Base-by-base conservation (phyloP, 2,113 vertebrate species). In the Tiliqua scincoides region DNA sequence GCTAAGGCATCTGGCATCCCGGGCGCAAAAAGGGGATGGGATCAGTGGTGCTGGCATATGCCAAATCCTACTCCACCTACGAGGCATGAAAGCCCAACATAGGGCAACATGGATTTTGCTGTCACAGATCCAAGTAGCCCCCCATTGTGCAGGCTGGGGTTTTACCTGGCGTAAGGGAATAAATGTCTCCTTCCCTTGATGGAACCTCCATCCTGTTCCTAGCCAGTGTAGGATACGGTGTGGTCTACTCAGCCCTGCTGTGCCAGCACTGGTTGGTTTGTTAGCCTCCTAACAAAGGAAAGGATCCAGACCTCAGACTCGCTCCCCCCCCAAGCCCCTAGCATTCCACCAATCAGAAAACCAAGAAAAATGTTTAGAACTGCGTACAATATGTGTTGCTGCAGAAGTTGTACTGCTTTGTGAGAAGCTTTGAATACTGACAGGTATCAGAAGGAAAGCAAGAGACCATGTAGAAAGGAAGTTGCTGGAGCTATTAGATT, bases 401-500 rank as follows among this genome's bases (percentile, higher is more conserved):
- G 21, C 35, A 43, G 35, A 79, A 7, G 54, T 35, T 81, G 37
- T 70, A 32, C 43, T 63, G 40, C 21, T 27, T 78, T 12, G 23
- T 70, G 30, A 9, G 52, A 70, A 70, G 1, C 18, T 57, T 52
- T 32, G 63, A 85, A 37, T 15, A 76, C 23, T 54, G 11, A 21
- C 40, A 59, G 27, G 3, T 30, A 84, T 8, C 37, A 27, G n/a
- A 27, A 83, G 8, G 37, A 57, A 25, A n/a, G 23, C 21, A 75
- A 75, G 6, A 7, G 59, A 20, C 68, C 27, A 37, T 20, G 57
- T 30, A 27, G 18, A 27, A 71, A 61, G 27, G 76, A 78, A 75
- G 32, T 12, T 23, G 6, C 30, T 57, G 59, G 18, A 84, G 57
- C 3, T 37, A 25, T 0, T 8, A 68, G 1, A 2, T 48, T 0